Percentiles rank a stretch among this genome's conserved stretches.
These are phyloP conservation scores for Caenorhabditis briggsae DNA, from an alignment of 1,140 invertebrate genomes.

Conservation along the genomic window DNA sequence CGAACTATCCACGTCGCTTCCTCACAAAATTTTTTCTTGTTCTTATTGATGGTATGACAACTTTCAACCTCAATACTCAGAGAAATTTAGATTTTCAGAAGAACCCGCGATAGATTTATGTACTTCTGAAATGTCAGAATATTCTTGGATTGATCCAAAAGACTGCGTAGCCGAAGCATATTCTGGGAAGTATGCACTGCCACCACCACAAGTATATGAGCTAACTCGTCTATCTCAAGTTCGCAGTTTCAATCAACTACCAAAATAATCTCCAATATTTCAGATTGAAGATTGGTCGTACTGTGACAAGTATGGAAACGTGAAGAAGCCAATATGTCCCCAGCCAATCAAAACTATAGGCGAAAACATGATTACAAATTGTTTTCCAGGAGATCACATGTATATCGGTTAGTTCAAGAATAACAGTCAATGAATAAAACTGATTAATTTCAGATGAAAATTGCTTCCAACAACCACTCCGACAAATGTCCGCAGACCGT, in stretches of 20 bases:
- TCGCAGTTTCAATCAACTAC: background rate
- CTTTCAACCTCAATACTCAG: background rate
- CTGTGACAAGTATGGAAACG: slow-evolving; percentile 35
- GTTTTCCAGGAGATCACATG: slow-evolving; percentile 38
- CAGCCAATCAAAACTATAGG: slow-evolving; percentile 43
- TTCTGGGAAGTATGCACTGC: slow-evolving; percentile 35
- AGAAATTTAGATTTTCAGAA: slow-evolving; percentile 20
- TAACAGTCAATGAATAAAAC: background rate
- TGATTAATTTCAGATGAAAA: slow-evolving; percentile 30
- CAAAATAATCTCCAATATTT: background rate
- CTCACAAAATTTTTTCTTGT: slow-evolving; percentile 53
- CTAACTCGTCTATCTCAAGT: slow-evolving; percentile 61
- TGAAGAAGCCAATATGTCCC: slow-evolving; percentile 19
- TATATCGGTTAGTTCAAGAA: slow-evolving; percentile 1
- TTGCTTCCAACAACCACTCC: slow-evolving; percentile 38
- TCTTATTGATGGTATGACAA: slow-evolving; percentile 30
- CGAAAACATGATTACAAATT: slow-evolving; percentile 47
- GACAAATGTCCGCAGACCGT: slow-evolving; percentile 14
- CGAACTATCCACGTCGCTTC: slow-evolving; percentile 58
- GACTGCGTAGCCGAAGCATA: slow-evolving; percentile 33
- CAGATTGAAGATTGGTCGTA: slow-evolving; percentile 25
- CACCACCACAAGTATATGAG: slow-evolving; percentile 64
- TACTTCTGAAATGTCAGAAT: slow-evolving; percentile 62
- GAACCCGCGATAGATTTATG: slow-evolving; percentile 62
- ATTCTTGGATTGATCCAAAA: slow-evolving; percentile 54